These are phyloP conservation scores for Anarrhichthys ocellatus DNA, from an alignment of 2,113 vertebrate species.

Conservation along the genomic window DNA sequence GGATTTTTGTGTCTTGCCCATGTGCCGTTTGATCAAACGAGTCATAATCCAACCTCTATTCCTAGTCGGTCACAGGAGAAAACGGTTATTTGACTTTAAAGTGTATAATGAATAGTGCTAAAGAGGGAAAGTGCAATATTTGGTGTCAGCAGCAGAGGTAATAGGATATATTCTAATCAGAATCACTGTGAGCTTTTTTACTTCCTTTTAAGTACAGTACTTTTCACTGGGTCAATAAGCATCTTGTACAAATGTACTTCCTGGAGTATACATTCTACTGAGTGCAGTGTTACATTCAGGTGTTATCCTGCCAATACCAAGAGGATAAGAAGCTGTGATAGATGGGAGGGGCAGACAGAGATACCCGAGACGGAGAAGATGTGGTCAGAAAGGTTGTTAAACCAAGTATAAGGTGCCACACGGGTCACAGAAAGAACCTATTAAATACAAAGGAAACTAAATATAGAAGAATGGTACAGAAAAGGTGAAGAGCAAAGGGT, in stretches of 20 bases:
- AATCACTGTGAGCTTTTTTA: background rate
- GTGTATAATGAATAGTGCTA: background rate
- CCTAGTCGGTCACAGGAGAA: background rate
- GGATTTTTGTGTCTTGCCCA: background rate
- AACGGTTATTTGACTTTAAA: slow-evolving; percentile 1
- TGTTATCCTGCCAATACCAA: background rate
- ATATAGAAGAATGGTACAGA: background rate
- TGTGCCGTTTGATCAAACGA: slow-evolving; percentile 13
- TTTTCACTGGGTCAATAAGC: background rate
- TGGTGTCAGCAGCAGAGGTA: slow-evolving; percentile 3
- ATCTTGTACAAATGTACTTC: background rate
- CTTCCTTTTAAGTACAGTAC: background rate
- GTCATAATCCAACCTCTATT: background rate
- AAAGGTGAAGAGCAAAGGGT: background rate
- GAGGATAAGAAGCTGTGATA: background rate
- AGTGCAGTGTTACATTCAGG: background rate
- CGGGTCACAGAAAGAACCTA: background rate
- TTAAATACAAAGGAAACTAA: background rate
- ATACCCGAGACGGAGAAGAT: background rate
- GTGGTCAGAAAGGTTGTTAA: background rate
- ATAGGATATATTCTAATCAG: background rate
- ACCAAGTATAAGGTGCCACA: background rate
- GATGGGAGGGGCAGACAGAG: background rate
- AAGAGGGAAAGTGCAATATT: slow-evolving; percentile 1
- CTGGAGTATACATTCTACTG: background rate